Evolutionary conservation across 2,797 vertebrate species (phyloP).

Genomic region (Valencia hispanica): DNA sequence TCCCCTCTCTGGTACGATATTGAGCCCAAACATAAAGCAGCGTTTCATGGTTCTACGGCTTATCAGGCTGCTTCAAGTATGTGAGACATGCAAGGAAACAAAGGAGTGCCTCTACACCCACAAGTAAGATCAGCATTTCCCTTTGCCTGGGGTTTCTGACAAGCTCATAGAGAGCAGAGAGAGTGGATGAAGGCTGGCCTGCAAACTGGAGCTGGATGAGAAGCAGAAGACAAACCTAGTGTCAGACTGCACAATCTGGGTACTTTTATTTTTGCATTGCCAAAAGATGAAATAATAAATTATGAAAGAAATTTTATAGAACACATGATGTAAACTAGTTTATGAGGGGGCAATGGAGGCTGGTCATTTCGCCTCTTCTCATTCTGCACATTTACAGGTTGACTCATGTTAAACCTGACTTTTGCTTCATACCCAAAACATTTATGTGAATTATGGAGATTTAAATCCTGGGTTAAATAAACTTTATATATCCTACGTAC

Average conservation of each 20-base stretch:
- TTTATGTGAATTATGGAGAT: background rate
- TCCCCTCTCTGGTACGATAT: constrained; percentile 83
- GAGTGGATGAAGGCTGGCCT: constrained; percentile 79
- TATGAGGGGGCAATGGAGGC: background rate
- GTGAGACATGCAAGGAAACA: constrained; percentile 95
- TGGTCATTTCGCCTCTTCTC: background rate
- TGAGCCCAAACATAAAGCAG: constrained; percentile 88
- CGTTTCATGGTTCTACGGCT: constrained; percentile 89
- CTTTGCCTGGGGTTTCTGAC: constrained; percentile 90
- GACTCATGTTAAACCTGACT: background rate
- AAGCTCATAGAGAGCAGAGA: constrained; percentile 79
- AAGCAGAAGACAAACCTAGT: constrained; percentile 62
- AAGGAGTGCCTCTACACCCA: constrained; percentile 89
- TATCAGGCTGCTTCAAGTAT: constrained; percentile 95
- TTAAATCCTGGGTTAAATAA: background rate
- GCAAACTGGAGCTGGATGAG: constrained; percentile 40
- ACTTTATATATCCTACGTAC: background rate
- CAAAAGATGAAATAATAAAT: no score
- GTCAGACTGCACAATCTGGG: background rate
- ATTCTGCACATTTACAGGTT: background rate
- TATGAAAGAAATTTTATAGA: background rate
- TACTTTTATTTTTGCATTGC: background rate
- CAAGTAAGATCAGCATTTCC: constrained; percentile 90
- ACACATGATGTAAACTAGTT: background rate
- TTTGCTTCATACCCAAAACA: background rate